phyloP scores from a whole-genome alignment of 2,797 vertebrate species.

The Xerus rutilus region DNA sequence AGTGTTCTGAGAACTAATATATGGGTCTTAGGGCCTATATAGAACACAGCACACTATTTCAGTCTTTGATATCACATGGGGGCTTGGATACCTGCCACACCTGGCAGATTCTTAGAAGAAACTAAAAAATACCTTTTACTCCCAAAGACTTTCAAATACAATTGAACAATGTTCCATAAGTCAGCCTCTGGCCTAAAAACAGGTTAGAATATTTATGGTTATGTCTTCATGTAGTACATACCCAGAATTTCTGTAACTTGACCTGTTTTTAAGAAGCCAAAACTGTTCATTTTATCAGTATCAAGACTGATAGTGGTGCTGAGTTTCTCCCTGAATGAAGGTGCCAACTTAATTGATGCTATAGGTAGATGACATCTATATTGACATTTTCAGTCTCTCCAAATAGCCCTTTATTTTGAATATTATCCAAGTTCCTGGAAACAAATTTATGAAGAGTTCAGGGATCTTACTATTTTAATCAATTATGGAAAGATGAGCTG shows the following conservation, averaged over 20 bases:
- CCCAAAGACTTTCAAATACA: neutral
- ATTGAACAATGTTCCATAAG: neutral
- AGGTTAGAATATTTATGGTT: neutral
- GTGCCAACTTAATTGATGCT: neutral
- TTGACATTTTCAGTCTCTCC: constrained; percentile 43
- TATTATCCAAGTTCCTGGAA: neutral
- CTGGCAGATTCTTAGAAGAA: neutral
- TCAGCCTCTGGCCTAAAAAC: neutral
- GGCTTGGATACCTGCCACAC: neutral
- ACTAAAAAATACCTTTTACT: neutral
- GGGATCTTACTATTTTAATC: neutral
- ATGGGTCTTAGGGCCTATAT: neutral
- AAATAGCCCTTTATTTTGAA: constrained; percentile 30
- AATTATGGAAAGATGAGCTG: constrained; percentile 22
- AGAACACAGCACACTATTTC: neutral
- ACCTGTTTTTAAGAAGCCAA: constrained; percentile 35
- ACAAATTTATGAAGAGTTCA: constrained; percentile 9
- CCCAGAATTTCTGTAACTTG: neutral
- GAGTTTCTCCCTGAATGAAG: constrained; percentile 33
- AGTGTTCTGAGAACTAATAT: neutral
- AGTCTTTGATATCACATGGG: neutral
- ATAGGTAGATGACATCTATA: neutral
- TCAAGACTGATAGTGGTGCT: neutral
- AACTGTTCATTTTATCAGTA: neutral
- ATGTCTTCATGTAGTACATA: neutral